A percentile compares a stretch with the other conserved stretches of the same genome.
Evolutionary conservation across 2,888 invertebrate species (phyloP).

Genomic region (Fragum whitleyi): DNA sequence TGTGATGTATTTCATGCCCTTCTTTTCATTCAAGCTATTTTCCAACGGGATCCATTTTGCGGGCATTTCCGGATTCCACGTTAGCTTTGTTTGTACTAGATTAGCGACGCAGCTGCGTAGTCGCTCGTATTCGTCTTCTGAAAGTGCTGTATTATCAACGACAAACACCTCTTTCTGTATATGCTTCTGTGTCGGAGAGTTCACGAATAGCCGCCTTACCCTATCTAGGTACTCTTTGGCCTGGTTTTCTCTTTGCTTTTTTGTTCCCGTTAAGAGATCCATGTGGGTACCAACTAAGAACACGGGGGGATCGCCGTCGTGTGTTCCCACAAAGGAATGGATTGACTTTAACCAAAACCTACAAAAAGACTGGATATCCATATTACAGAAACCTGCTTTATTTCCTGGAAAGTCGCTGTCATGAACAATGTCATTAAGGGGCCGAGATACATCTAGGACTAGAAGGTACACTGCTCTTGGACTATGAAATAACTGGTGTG

Average conservation of each 20-base stretch:
- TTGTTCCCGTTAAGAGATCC: slow-evolving; percentile 19
- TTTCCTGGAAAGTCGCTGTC: slow-evolving; percentile 14
- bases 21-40: neutral
- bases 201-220: slow-evolving; percentile 31
- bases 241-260: slow-evolving; percentile 13
- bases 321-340: slow-evolving; percentile 39
- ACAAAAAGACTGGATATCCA: slow-evolving; percentile 14
- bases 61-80: slow-evolving; percentile 22
- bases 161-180: slow-evolving; percentile 36
- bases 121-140: neutral
- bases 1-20: slow-evolving; percentile 7
- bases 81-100: neutral
- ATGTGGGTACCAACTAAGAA: slow-evolving; percentile 50
- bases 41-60: slow-evolving; percentile 45
- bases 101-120: neutral
- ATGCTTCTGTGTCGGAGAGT: slow-evolving; percentile 34
- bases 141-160: slow-evolving; percentile 7
- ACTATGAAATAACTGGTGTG: slow-evolving; percentile 36
- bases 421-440: slow-evolving; percentile 7
- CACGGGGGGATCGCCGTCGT: slow-evolving; percentile 33
- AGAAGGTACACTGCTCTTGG: slow-evolving; percentile 28
- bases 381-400: slow-evolving; percentile 1
- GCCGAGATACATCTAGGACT: slow-evolving; percentile 7
- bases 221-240: slow-evolving; percentile 24
- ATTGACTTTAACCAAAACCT: slow-evolving; percentile 45